phyloP scores from a whole-genome alignment of 1,140 invertebrate genomes.

The Camponotus pennsylvanicus region DNA sequence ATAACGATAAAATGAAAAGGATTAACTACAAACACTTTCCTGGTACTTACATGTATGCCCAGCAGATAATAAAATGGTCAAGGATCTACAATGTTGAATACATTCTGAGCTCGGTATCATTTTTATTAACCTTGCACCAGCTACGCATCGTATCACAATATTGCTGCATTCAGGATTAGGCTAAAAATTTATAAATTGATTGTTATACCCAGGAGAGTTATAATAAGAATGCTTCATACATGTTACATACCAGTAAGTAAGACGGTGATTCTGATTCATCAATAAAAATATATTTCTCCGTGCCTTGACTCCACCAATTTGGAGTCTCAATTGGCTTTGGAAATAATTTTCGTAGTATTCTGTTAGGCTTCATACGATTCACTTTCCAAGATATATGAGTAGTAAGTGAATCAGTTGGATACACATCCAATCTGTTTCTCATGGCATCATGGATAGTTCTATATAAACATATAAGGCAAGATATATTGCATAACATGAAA shows the following conservation, averaged over 20 bases:
- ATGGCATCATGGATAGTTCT: constrained; percentile 79
- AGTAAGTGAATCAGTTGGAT: constrained; percentile 73
- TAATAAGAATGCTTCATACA: constrained; percentile 8
- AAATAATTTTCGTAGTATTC: constrained; percentile 89
- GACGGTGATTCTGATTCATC: constrained; percentile 88
- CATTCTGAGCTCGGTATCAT: constrained; percentile 91
- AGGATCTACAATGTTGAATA: constrained; percentile 87
- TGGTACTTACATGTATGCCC: constrained; percentile 90
- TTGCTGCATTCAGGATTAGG: constrained; percentile 92
- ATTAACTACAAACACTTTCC: background rate
- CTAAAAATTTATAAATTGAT: constrained; percentile 74
- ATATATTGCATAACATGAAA: background rate
- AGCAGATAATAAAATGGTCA: constrained; percentile 89
- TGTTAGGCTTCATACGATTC: constrained; percentile 89
- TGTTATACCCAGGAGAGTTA: constrained; percentile 13
- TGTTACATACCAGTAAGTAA: constrained; percentile 87
- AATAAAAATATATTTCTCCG: constrained; percentile 91
- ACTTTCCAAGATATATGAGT: constrained; percentile 88
- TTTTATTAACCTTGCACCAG: constrained; percentile 89
- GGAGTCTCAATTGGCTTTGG: constrained; percentile 88
- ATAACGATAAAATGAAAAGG: background rate
- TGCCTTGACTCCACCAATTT: constrained; percentile 89
- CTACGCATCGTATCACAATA: constrained; percentile 90
- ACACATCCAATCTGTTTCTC: constrained; percentile 73
- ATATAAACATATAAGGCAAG: constrained; percentile 69